Base-by-base conservation (phyloP, 1,140 invertebrate genomes). In the Zaprionus davidi region DNA sequence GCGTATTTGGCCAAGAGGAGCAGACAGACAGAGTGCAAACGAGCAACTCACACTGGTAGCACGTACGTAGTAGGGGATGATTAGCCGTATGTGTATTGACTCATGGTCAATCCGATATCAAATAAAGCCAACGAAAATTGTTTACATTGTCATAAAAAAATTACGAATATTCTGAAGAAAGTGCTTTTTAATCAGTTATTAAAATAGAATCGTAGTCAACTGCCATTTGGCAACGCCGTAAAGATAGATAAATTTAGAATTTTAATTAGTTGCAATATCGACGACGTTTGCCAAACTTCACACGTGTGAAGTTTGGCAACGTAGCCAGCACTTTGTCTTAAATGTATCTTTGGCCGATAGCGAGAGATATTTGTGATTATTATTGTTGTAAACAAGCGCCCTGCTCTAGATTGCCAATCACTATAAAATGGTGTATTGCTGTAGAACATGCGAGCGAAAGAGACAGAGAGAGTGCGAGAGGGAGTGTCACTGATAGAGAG, bases 351-450 rank as follows among this genome's bases (percentile, higher is more conserved):
- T 28, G 55, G n/a, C 55, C 38, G 73, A 83, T 84, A 68, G 31
- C 66, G 66, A 41, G 41, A 72, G 71, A 58, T 34, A 34, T 34
- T 69, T 66, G 57, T 79, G 71, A 65, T 51, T 68, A 59, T 44
- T 67, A 68, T 81, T 78, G 63, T 36, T 72, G 57, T 65, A 59
- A 76, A 76, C 79, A 81, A 53, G 41, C 59, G 28, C 59, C 26
- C 55, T 82, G 72, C 56, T 72, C 44, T 12, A 79, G 58, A 74
- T 80, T 68, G 73, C 3, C 73, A 80, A 80, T 80, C 44, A 63
- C 59, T 70, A 66, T 69, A 44, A 62, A 70, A 73, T 84, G 57
- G 51, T 63, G 41, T 63, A 64, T 69, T 70, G 77, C 38, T 78
- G 31, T 71, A 75, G 64, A 57, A 70, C 53, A 79, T 60, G 20